Percentiles rank a stretch among this genome's conserved stretches.
phyloP scores from a whole-genome alignment of 2,888 invertebrate genomes.

The Gisinianus flammeolus region DNA sequence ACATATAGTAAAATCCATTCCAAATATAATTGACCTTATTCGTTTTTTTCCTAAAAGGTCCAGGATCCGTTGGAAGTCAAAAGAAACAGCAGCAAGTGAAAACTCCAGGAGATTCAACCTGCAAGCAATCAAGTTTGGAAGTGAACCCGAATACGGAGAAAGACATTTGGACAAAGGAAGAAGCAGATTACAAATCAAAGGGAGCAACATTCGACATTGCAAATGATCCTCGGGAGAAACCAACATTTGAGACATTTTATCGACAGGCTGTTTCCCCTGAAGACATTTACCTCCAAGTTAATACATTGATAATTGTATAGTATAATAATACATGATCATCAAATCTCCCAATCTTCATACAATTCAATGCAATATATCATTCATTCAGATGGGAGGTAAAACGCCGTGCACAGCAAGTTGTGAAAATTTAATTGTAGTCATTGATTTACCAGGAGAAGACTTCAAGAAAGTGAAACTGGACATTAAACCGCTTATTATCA shows the following conservation, averaged over 20 bases:
- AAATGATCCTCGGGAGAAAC: slow-evolving; percentile 70
- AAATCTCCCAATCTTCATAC: not conserved
- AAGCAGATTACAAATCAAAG: slow-evolving; percentile 61
- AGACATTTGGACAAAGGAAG: slow-evolving; percentile 60
- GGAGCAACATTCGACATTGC: slow-evolving; percentile 62
- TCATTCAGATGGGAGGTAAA: slow-evolving; percentile 76
- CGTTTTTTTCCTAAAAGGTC: slow-evolving; percentile 18
- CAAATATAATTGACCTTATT: not conserved
- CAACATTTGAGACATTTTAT: slow-evolving; percentile 80
- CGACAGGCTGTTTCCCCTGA: slow-evolving; percentile 84
- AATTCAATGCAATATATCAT: slow-evolving; percentile 6
- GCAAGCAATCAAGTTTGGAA: not conserved
- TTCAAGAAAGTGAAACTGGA: slow-evolving; percentile 77
- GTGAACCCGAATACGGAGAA: not conserved
- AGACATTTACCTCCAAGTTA: slow-evolving; percentile 83
- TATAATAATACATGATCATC: too few species aligned
- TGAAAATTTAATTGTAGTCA: slow-evolving; percentile 81
- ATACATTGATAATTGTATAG: not conserved
- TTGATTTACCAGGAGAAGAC: slow-evolving; percentile 77
- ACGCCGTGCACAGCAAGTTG: slow-evolving; percentile 80
- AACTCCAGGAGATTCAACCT: not conserved
- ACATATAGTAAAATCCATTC: not conserved
- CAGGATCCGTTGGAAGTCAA: slow-evolving; percentile 27
- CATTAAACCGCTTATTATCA: slow-evolving; percentile 68
- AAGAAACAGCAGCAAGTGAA: not conserved